Conservation (phyloP, 2,888 invertebrate species). For the Nasonia oneida region DNA sequence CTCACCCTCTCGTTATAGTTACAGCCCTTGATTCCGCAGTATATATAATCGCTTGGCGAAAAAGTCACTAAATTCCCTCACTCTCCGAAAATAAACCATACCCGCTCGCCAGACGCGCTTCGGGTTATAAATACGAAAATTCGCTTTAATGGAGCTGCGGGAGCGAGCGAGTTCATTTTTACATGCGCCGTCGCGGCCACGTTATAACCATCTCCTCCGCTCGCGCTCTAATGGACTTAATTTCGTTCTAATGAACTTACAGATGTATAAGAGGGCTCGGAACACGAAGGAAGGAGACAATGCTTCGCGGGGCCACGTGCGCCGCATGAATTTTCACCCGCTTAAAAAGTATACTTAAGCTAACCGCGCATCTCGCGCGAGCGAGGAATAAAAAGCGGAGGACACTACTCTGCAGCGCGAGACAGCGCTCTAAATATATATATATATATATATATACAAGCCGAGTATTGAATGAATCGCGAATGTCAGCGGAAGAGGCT, state of each 20-base stretch:
- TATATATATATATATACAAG: not conserved
- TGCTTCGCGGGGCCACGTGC: not conserved
- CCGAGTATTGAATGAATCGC: not conserved
- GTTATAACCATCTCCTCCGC: not conserved
- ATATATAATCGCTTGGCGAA: not conserved
- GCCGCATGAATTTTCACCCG: not conserved
- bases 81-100: not conserved
- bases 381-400: not conserved
- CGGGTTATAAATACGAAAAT: constrained; percentile 21
- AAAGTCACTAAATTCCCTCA: not conserved
- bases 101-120: not conserved
- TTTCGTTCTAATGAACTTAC: constrained; percentile 14
- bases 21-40: not conserved
- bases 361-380: not conserved
- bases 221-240: constrained; percentile 20
- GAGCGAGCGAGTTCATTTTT: constrained; percentile 20
- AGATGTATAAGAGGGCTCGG: not conserved
- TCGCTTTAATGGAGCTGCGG: not conserved
- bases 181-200: not conserved
- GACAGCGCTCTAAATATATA: not conserved
- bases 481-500: not conserved
- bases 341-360: not conserved
- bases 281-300: not conserved
- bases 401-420: not conserved
- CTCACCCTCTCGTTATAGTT: not conserved